phyloP scores from a whole-genome alignment of 2,888 invertebrate species.

The Alloplasta piceator region DNA sequence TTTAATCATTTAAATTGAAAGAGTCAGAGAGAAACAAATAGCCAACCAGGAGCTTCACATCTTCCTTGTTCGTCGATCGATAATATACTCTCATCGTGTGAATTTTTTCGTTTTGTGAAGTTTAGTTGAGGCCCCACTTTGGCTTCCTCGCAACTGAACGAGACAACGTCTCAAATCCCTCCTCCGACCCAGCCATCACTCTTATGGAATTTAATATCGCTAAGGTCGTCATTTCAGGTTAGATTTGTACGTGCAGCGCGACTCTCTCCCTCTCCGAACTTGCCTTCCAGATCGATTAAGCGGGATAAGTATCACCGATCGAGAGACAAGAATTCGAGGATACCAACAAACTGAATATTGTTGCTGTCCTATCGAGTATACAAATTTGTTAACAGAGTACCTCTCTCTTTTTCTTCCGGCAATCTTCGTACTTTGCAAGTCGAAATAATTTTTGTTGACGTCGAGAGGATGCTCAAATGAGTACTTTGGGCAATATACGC shows the following conservation, averaged over 20 bases:
- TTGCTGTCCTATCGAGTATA: no score
- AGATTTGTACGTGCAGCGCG: background rate
- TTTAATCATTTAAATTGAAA: background rate
- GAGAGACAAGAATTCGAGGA: background rate
- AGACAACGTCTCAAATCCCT: constrained; percentile 11
- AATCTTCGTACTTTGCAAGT: background rate
- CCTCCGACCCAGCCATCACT: background rate
- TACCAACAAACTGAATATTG: no score
- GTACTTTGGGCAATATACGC: background rate
- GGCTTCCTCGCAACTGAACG: constrained; percentile 15
- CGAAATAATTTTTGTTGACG: background rate
- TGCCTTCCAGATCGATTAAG: constrained; percentile 11
- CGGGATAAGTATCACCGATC: background rate
- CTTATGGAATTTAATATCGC: constrained; percentile 16
- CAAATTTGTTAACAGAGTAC: no score
- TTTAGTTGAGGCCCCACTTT: constrained; percentile 9
- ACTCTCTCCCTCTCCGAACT: background rate
- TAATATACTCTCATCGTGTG: constrained; percentile 29
- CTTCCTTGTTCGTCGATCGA: constrained; percentile 44
- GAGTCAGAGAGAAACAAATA: background rate
- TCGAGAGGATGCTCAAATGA: constrained; percentile 1
- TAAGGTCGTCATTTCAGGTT: constrained; percentile 12
- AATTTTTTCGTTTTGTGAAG: background rate
- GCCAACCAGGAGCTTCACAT: background rate
- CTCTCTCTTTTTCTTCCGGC: background rate